Evolutionary conservation across 37 sponge, comb jelly and placozoan species (phyloP).

Genomic region (Cliona cf. orientalis): DNA sequence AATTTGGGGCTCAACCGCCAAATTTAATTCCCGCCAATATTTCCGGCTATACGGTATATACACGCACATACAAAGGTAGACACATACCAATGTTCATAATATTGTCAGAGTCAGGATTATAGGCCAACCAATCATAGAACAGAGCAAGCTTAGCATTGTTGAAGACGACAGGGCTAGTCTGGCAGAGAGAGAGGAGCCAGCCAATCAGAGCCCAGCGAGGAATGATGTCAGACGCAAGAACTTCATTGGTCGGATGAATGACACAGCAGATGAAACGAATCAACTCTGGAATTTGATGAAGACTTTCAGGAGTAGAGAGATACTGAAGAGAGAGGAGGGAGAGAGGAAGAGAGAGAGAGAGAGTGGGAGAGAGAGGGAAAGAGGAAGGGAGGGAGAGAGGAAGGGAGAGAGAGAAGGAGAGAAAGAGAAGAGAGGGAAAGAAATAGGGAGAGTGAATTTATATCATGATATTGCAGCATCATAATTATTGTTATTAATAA

Average conservation of each 20-base stretch:
- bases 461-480: no score
- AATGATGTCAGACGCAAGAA: constrained; percentile 89
- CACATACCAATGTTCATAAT: constrained; percentile 97
- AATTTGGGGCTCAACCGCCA: no score
- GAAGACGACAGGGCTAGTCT: constrained; percentile 69
- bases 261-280: constrained; percentile 96
- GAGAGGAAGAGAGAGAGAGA: background rate
- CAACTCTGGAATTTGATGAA: constrained; percentile 80
- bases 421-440: background rate
- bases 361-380: background rate
- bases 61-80: background rate
- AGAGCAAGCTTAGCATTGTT: constrained; percentile 89
- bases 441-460: no score
- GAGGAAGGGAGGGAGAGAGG: background rate
- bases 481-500: no score
- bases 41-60: no score
- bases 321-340: constrained; percentile 55
- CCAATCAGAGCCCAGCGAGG: constrained; percentile 98
- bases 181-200: constrained; percentile 92
- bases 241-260: constrained; percentile 97
- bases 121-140: constrained; percentile 96
- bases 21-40: no score
- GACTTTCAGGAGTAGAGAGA: constrained; percentile 82
- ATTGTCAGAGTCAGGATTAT: constrained; percentile 84
- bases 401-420: background rate